These are phyloP conservation scores for Oryzias woworae DNA, from an alignment of 2,113 vertebrate species.

Conservation along the genomic window DNA sequence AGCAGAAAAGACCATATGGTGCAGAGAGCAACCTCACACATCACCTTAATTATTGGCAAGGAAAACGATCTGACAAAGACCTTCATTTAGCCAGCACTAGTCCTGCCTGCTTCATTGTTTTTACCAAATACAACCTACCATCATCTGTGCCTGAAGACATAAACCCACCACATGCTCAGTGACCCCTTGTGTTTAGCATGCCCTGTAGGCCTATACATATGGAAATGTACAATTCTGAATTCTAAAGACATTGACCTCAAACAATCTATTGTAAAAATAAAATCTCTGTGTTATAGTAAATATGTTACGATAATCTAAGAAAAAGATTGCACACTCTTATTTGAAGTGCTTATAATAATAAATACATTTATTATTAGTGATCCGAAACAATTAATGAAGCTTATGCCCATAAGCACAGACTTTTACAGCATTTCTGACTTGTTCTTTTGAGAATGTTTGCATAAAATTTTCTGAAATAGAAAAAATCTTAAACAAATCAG, in stretches of 20 bases:
- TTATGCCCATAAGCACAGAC: conserved; percentile 25
- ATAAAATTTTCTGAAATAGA: conserved; percentile 10
- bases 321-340: no score
- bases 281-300: no score
- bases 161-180: conserved; percentile 31
- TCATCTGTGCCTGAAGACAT: conserved; percentile 26
- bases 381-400: conserved; percentile 36
- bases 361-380: conserved; percentile 33
- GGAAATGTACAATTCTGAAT: conserved; percentile 17
- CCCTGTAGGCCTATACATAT: conserved; percentile 57
- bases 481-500: no score
- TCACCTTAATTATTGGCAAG: conserved; percentile 45
- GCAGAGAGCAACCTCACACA: conserved; percentile 17
- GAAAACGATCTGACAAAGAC: conserved; percentile 50
- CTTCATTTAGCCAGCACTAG: conserved; percentile 51
- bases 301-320: no score
- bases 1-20: conserved; percentile 64
- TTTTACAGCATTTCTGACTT: conserved; percentile 28
- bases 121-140: conserved; percentile 35
- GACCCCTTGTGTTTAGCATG: conserved; percentile 23
- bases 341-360: neutral
- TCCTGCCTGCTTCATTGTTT: conserved; percentile 35
- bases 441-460: conserved; percentile 10
- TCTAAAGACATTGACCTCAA: neutral
- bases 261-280: no score